A percentile compares a stretch with the other conserved stretches of the same genome.
phyloP scores from a whole-genome alignment of 2,888 invertebrate genomes.

The Apotomis betuletana region DNA sequence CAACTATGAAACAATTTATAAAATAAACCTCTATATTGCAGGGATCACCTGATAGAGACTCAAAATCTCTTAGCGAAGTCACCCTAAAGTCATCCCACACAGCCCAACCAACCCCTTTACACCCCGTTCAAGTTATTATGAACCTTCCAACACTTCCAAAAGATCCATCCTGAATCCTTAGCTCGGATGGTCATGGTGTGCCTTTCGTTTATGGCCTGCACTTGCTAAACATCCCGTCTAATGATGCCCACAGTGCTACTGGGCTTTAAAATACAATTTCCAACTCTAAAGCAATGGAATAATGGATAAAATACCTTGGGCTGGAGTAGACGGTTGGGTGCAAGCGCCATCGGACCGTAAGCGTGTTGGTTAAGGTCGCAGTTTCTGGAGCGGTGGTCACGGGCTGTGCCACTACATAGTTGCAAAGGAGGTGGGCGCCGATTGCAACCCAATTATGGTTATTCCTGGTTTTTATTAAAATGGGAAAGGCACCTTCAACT shows the following conservation, averaged over 20 bases:
- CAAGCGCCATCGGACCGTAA: constrained; percentile 15
- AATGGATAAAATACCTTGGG: constrained; percentile 1
- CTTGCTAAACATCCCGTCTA: constrained; percentile 32
- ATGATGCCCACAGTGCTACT: constrained; percentile 26
- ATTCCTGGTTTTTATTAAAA: not conserved
- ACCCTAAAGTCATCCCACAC: constrained; percentile 15
- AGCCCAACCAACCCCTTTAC: not conserved
- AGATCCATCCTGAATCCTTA: constrained; percentile 1
- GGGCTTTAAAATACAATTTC: not conserved
- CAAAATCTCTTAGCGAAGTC: constrained; percentile 21
- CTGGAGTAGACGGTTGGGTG: not conserved
- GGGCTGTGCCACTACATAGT: constrained; percentile 21
- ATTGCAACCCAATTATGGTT: not conserved
- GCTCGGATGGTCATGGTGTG: constrained; percentile 15
- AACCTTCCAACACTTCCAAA: not conserved
- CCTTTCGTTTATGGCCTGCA: constrained; percentile 25
- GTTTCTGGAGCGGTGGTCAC: constrained; percentile 2
- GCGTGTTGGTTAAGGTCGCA: not conserved
- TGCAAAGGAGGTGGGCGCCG: constrained; percentile 24
- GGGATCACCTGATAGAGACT: constrained; percentile 24
- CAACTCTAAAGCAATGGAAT: not conserved
- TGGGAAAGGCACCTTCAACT: too few relatives aligned
- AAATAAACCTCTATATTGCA: constrained; percentile 4
- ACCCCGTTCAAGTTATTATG: not conserved
- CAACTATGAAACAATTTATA: not conserved